Percentiles rank a stretch among this genome's conserved stretches.
Conservation (phyloP, 2,888 invertebrate species). For the Clitarchus hookeri region DNA sequence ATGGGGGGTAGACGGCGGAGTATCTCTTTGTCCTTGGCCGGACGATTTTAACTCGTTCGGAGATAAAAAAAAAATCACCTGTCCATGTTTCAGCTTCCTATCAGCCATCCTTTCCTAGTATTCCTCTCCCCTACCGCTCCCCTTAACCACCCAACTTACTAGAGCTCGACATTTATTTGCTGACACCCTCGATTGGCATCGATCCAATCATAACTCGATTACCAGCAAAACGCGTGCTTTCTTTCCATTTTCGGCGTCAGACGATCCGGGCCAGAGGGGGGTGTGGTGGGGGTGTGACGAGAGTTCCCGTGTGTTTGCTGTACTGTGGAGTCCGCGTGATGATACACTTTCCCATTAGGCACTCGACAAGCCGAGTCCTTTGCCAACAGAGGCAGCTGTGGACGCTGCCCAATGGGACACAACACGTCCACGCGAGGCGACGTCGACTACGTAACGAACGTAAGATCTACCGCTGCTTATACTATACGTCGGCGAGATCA, state of each 20-base stretch:
- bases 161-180: neutral
- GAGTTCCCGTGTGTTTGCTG: neutral
- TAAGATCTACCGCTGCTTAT: no score
- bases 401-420: no score
- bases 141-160: neutral
- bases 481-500: no score
- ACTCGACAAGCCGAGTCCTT: no score
- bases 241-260: neutral
- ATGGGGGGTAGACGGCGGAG: neutral
- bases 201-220: neutral
- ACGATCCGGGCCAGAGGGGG: neutral
- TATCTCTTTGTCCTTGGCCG: neutral
- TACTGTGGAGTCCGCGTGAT: no score
- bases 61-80: neutral
- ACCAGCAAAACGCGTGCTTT: constrained; percentile 8
- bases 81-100: neutral
- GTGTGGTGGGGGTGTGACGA: neutral
- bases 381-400: no score
- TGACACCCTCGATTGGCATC: neutral
- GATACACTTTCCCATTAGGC: no score
- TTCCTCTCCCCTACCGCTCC: no score
- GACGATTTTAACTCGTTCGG: neutral
- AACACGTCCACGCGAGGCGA: no score
- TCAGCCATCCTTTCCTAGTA: neutral
- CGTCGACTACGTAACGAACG: no score